A percentile compares a stretch with the other conserved stretches of the same genome.
Evolutionary conservation across 2,113 vertebrate genomes (phyloP).

Genomic region (Cygnus buccinator): DNA sequence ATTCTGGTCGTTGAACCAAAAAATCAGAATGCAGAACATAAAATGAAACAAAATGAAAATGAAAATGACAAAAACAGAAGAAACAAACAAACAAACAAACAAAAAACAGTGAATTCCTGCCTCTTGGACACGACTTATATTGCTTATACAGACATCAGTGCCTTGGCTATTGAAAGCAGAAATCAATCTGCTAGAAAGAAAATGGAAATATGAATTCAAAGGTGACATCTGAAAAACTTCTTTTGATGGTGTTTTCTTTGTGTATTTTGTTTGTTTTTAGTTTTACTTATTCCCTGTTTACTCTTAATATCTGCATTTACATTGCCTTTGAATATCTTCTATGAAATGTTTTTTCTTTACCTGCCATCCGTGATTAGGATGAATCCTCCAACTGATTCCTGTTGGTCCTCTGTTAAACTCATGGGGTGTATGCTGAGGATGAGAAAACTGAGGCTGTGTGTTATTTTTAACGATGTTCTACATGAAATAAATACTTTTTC

Average conservation of each 20-base stretch:
- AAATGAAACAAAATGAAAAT: neutral
- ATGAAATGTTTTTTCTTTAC: neutral
- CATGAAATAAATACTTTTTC: conserved; percentile 36
- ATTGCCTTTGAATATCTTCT: neutral
- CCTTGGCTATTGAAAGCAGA: neutral
- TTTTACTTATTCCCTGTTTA: neutral
- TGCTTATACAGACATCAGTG: neutral
- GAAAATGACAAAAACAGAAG: neutral
- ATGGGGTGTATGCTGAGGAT: neutral
- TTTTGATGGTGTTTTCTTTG: neutral
- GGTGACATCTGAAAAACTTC: neutral
- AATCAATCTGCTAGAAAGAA: neutral
- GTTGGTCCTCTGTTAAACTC: neutral
- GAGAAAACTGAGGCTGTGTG: neutral
- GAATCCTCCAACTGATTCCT: neutral
- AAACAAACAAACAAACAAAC: neutral
- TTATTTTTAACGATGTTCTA: neutral
- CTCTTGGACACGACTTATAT: fast-evolving
- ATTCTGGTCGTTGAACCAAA: neutral
- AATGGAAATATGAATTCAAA: neutral
- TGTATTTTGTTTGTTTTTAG: neutral
- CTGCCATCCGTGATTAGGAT: neutral
- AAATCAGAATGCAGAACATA: neutral
- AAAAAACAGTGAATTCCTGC: neutral
- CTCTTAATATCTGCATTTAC: neutral